phyloP scores from a whole-genome alignment of 2,113 vertebrate genomes.

The Nymphicus hollandicus region DNA sequence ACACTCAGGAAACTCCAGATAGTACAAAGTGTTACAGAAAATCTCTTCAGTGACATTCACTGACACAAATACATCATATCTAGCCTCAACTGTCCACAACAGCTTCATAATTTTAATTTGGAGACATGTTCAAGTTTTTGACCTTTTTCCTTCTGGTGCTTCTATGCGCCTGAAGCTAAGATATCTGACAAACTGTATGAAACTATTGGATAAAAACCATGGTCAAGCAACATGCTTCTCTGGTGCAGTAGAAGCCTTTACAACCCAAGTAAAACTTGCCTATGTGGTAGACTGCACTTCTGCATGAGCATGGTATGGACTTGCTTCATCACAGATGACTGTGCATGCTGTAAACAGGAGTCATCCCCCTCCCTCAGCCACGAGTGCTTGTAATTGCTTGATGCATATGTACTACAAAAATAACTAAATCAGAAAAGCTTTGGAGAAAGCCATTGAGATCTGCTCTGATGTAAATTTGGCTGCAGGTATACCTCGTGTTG shows the following conservation, averaged over 20 bases:
- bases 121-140: slow-evolving; percentile 4
- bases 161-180: neutral
- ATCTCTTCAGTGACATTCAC: neutral
- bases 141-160: neutral
- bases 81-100: slow-evolving; percentile 14
- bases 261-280: neutral
- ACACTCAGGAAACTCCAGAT: slow-evolving; percentile 56
- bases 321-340: slow-evolving; percentile 15
- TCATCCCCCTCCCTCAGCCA: neutral
- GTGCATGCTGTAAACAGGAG: slow-evolving; percentile 32
- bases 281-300: neutral
- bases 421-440: neutral
- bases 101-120: slow-evolving; percentile 28
- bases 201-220: neutral
- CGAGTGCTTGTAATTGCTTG: neutral
- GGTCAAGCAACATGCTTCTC: neutral
- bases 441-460: neutral
- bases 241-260: neutral
- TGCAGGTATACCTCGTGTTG: neutral
- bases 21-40: slow-evolving; percentile 57
- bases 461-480: neutral
- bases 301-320: neutral
- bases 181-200: neutral
- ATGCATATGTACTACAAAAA: neutral
- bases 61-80: slow-evolving; percentile 21